Evolutionary conservation across 2,797 vertebrate genomes (phyloP), one percentile per base, ranked within the genome.

Genomic region (Miichthys miiuy): DNA sequence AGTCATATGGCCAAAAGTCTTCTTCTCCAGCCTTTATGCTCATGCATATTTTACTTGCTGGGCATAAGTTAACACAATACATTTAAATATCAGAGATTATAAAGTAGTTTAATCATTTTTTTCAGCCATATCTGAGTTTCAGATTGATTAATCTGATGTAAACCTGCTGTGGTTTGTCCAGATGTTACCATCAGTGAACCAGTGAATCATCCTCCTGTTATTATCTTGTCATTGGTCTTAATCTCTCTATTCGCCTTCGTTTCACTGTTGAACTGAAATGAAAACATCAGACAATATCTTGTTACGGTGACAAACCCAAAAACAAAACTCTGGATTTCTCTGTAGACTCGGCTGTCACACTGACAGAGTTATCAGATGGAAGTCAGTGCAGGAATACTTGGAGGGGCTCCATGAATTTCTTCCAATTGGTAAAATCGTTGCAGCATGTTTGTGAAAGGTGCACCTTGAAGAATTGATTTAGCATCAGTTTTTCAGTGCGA

Each of bases 401-500:
- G 64, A 70, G 50, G 16, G 38, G 72, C 68, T 58, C 79, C 61
- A 51, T n/a, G 47, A 54, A 61, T 83, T 83, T 56, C 38, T 38
- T 58, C 69, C 72, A 60, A 51, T 52, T 72, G 83, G 79, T 82
- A 64, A 87, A 88, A 86, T 55, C 72, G 58, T 50, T 68, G 56
- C 78, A 66, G 75, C 66, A 0, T 76, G 80, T 88, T 86, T 92
- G 84, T 88, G 63, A 57, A 81, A 85, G 71, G 75, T 79, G 66
- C 67, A 51, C 67, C 67, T 81, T 82, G 61, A 82, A 83, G 76
- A 89, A 93, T 80, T 88, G 83, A 91, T 84, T 91, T 82, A 87
- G 85, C 83, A 80, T 84, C 79, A 41, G 87, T 68, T 86, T 85
- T 85, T 68, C 66, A 56, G 78, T 66, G 80, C 30, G 56, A 80